A percentile compares a stretch with the other conserved stretches of the same genome.
These are phyloP conservation scores for Amitus sp. DNA, from an alignment of 2,888 invertebrate species.

Conservation along the genomic window DNA sequence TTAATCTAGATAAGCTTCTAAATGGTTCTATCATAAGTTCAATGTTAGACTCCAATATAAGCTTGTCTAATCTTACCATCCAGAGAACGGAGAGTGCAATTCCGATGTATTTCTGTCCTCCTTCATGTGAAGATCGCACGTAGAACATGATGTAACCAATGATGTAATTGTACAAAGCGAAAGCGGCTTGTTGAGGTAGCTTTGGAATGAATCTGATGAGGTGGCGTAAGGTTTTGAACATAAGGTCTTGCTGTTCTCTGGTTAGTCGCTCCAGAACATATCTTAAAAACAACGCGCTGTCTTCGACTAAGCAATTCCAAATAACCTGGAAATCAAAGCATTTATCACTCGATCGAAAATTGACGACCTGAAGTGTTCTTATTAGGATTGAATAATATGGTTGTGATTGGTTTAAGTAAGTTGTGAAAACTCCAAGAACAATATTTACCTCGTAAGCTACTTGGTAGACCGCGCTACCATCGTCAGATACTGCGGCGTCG, in stretches of 20 bases:
- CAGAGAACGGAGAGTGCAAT: conserved; percentile 94
- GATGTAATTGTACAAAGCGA: conserved; percentile 97
- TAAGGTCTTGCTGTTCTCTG: conserved; percentile 90
- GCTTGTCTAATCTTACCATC: conserved; percentile 88
- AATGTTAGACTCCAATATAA: no score
- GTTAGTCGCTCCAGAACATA: conserved; percentile 96
- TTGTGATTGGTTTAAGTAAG: no score
- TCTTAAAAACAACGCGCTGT: conserved; percentile 93
- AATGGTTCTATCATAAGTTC: no score
- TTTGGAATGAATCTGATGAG: conserved; percentile 92
- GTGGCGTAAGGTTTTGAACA: conserved; percentile 92
- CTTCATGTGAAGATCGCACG: conserved; percentile 94
- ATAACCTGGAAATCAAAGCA: conserved; percentile 75
- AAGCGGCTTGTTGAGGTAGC: conserved; percentile 96
- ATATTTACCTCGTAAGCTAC: conserved; percentile 87
- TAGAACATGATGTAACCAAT: conserved; percentile 99
- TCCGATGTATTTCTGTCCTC: conserved; percentile 93
- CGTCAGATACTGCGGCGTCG: conserved; percentile 93
- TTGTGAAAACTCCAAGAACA: conserved; percentile 3
- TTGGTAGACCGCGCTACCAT: conserved; percentile 97
- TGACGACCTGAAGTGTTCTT: no score
- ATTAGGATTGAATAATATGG: no score
- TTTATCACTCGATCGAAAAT: no score
- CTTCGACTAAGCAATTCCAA: conserved; percentile 98
- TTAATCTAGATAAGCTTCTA: no score